Evolutionary conservation across 2,888 invertebrate species (phyloP).

Genomic region (Aspidiotus rigidus): DNA sequence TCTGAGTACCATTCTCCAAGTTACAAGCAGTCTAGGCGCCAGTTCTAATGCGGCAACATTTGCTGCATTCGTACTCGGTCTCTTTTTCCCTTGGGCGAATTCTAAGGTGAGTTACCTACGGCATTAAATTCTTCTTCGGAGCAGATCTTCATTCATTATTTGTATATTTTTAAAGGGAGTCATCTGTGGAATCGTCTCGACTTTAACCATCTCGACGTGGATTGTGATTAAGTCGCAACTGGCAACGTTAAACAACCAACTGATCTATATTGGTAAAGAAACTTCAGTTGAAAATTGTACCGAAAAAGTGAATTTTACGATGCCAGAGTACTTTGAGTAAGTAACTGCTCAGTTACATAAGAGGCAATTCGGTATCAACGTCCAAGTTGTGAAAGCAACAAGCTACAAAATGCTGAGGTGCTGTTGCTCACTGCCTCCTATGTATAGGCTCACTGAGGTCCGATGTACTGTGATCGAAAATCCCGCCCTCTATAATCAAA

Average conservation of each 20-base stretch:
- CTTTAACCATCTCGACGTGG: neutral
- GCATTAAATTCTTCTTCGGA: neutral
- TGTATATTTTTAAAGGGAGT: neutral
- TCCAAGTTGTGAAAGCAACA: too few relatives aligned
- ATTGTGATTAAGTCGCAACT: neutral
- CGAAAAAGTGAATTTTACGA: neutral
- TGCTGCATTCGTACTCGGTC: neutral
- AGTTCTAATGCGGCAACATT: neutral
- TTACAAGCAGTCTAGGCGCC: constrained; percentile 17
- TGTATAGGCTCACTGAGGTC: too few relatives aligned
- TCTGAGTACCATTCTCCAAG: constrained; percentile 54
- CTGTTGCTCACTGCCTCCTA: too few relatives aligned
- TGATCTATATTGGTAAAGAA: neutral
- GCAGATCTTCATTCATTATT: neutral
- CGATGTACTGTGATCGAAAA: too few relatives aligned
- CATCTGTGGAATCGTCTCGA: neutral
- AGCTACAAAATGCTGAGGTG: too few relatives aligned
- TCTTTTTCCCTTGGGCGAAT: neutral
- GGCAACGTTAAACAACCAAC: neutral
- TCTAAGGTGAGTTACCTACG: neutral
- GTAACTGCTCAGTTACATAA: too few relatives aligned
- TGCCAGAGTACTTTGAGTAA: too few relatives aligned
- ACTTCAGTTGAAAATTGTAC: neutral
- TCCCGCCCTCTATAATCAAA: too few relatives aligned
- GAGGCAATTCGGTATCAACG: too few relatives aligned